Evolutionary conservation across 2,797 vertebrate species (phyloP), one percentile per base, ranked within the genome.

Genomic region (Lepilemur septentrionalis): DNA sequence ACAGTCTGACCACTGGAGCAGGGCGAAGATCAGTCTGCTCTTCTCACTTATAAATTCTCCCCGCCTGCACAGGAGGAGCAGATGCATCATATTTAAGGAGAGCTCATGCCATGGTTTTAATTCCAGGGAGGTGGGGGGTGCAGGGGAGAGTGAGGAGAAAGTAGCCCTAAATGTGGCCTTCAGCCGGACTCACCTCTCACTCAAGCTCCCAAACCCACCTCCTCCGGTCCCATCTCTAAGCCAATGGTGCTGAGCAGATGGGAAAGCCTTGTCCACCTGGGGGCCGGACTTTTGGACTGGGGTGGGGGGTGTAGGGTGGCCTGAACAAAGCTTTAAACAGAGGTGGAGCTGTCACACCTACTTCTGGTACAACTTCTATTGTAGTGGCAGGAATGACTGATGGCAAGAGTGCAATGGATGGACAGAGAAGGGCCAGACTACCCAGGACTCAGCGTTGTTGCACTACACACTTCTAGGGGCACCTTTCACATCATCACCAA

Each of bases 41-140:
- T 55, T 20, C 96, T 82, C 86, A 94, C 67, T 75, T 92, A 95
- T 97, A 95, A 97, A 97, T 97, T n/a, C 88, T 96, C 73, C 57
- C 69, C 61, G 28, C 67, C 50, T 30, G 23, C 55, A 23, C 73
- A 41, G 69, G 72, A 89, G 89, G 78, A 93, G 89, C 84, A 95
- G 75, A 91, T 93, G 72, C 85, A 97, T 93, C 93, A 93, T 23
- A 93, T 85, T 95, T 48, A 87, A 63, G 81, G 94, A 88, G 87
- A 76, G 30, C 57, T 80, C 63, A 12, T 22, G 84, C 89, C 57
- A 52, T 23, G 28, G 69, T 95, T 82, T 85, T 85, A 91, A 52
- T 93, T 85, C 75, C 72, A 86, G 43, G 8, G 14, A 75, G 17
- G 59, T 11, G 15, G 8, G 15, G 38, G 8, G 25, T 8, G 17